A percentile compares a stretch with the other conserved stretches of the same genome.
Evolutionary conservation across 2,888 invertebrate genomes (phyloP).

Genomic region (Rotaria macrura): DNA sequence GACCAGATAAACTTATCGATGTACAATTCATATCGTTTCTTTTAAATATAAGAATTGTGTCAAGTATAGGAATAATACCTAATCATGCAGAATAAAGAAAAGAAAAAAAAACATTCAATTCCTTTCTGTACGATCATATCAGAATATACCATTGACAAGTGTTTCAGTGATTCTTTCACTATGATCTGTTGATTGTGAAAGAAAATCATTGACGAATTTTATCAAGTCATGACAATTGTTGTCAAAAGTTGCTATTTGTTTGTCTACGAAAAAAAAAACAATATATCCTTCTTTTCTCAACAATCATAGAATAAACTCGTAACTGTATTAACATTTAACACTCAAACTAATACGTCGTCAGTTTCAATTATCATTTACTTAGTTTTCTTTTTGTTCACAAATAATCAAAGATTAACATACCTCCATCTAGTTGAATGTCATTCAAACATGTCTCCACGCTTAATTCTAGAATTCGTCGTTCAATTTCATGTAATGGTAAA

Average conservation of each 20-base stretch:
- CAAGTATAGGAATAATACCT: neutral
- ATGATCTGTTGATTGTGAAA: slow-evolving; percentile 44
- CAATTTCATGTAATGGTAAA: slow-evolving; percentile 54
- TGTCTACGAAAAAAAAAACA: slow-evolving; percentile 38
- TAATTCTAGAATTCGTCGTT: slow-evolving; percentile 57
- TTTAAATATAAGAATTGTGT: neutral
- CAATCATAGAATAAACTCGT: neutral
- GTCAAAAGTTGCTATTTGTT: slow-evolving; percentile 48
- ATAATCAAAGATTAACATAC: neutral
- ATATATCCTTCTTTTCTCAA: neutral
- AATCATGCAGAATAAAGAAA: neutral
- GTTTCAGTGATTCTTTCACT: slow-evolving; percentile 16
- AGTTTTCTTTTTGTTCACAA: too few species aligned
- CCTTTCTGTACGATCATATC: neutral
- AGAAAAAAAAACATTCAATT: too few species aligned
- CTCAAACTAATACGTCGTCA: neutral
- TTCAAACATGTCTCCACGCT: slow-evolving; percentile 55
- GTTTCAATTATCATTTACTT: neutral
- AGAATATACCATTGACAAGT: slow-evolving; percentile 9
- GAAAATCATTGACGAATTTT: slow-evolving; percentile 56
- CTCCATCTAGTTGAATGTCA: neutral
- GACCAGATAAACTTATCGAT: neutral
- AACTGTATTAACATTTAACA: neutral
- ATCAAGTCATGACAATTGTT: slow-evolving; percentile 57
- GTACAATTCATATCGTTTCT: neutral